Base-by-base conservation (phyloP, 2,888 invertebrate genomes). In the Epinotia ramella region DNA sequence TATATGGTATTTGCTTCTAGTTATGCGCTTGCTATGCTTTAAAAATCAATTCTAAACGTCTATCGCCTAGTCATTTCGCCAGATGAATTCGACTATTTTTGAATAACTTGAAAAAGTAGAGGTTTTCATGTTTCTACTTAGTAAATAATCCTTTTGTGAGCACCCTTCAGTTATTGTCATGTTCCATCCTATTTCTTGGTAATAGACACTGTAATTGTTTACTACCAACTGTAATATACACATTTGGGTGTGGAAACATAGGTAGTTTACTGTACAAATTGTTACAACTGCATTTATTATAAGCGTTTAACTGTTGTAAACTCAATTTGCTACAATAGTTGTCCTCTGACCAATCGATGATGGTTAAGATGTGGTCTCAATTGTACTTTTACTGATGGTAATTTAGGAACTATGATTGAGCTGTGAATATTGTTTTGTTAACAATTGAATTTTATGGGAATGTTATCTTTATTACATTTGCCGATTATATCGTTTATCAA, bases 341-440 rank as follows among this genome's bases (percentile, higher is more conserved):
- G 70, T 75, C 70, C 60, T 75, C 75, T 64, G 75, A 44, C 60
- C 53, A 33, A 40, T 20, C 44, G 24, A 33, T 68, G 49, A 53
- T 13, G 49, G 46, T 67, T 28, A 53, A 44, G 16, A 60, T 62
- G 66, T 67, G 66, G 57, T 67, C 60, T 44, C 65, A 74, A 64
- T 57, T 57, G 46, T 44, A 44, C 46, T 7, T 16, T 59, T 59
- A n/a, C 20, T 28, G 57, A 69, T 56, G 6, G 18, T 9, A 28
- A 64, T 4, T n/a, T 13, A 49, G 49, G 62, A 63, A 46, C 72
- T 66, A 28, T 67, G 24, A 46, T 46, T 65, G 74, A 64, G 70
- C 70, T 75, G 70, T 70, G 74, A 65, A 59, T 69, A 40, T 59
- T 65, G 64, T 64, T 75, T 65, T 66, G 70, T 70, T 75, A 59